Evolutionary conservation across 2,113 vertebrate species (phyloP).

Genomic region (Capricornis sumatraensis): DNA sequence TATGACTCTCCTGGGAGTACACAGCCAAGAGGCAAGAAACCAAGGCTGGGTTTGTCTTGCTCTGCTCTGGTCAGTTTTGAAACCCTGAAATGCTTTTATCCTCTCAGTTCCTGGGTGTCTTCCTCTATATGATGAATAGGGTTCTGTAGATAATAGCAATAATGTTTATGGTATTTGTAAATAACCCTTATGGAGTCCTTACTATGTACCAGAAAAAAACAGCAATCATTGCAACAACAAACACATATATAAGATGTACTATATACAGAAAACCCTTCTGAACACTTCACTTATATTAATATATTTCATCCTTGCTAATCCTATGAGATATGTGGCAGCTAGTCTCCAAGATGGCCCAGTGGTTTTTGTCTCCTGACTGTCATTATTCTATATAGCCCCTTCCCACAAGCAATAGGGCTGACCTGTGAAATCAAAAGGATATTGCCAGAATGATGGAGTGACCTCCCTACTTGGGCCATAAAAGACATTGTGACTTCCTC

Average conservation of each 20-base stretch:
- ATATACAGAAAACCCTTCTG: not conserved
- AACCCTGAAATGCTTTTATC: not conserved
- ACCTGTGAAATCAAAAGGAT: too few species aligned
- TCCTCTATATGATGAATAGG: not conserved
- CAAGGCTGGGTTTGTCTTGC: not conserved
- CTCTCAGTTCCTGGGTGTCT: not conserved
- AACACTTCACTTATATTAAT: not conserved
- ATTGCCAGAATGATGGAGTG: not conserved
- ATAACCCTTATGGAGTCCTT: not conserved
- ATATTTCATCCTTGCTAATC: not conserved
- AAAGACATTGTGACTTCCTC: not conserved
- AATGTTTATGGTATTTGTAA: not conserved
- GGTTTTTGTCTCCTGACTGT: not conserved
- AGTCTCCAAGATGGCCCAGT: not conserved
- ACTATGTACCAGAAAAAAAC: not conserved
- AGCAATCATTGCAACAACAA: not conserved
- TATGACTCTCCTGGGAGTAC: not conserved
- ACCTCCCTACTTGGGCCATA: not conserved
- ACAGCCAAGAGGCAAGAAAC: not conserved
- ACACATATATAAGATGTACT: not conserved
- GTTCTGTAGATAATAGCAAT: not conserved
- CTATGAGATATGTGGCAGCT: not conserved
- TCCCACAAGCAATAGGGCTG: not conserved
- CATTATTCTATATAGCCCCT: not conserved
- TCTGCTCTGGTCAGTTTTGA: not conserved